Percentiles rank a stretch among this genome's conserved stretches.
Evolutionary conservation across 2,113 vertebrate species (phyloP).

Genomic region (Vidua macroura): DNA sequence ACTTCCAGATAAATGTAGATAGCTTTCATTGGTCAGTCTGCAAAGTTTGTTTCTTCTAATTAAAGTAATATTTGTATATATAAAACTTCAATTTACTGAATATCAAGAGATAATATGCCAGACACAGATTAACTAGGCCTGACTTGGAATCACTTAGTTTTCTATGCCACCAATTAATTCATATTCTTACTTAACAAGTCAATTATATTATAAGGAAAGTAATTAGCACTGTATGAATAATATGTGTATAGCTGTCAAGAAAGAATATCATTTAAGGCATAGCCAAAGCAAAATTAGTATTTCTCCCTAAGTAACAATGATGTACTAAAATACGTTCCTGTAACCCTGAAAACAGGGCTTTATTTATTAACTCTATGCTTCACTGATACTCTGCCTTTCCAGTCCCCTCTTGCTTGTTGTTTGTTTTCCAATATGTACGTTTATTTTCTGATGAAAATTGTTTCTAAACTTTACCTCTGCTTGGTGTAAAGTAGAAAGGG

Average conservation of each 20-base stretch:
- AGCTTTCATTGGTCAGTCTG: constrained; percentile 6
- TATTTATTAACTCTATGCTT: not conserved
- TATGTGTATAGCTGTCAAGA: constrained; percentile 10
- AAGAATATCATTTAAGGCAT: constrained; percentile 17
- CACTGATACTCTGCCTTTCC: not conserved
- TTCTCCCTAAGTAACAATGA: not conserved
- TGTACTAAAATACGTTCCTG: not conserved
- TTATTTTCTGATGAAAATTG: not conserved
- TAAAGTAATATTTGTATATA: constrained; percentile 5
- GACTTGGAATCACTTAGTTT: constrained; percentile 57
- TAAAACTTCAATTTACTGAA: constrained; percentile 14
- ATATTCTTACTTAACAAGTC: constrained; percentile 58
- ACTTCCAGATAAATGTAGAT: not conserved
- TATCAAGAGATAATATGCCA: constrained; percentile 48
- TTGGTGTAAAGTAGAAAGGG: not conserved
- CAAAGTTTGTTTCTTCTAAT: constrained; percentile 22
- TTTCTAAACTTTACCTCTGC: not conserved
- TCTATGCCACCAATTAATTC: constrained; percentile 63
- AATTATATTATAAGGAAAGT: constrained; percentile 34
- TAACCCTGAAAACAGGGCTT: not conserved
- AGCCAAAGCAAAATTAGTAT: not conserved
- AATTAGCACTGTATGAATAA: constrained; percentile 67
- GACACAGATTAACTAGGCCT: constrained; percentile 38
- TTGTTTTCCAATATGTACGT: not conserved
- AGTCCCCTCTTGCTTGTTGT: not conserved